A percentile compares a stretch with the other conserved stretches of the same genome.
These are phyloP conservation scores for Heteropelma amictum DNA, from an alignment of 2,888 invertebrate species.

Conservation along the genomic window DNA sequence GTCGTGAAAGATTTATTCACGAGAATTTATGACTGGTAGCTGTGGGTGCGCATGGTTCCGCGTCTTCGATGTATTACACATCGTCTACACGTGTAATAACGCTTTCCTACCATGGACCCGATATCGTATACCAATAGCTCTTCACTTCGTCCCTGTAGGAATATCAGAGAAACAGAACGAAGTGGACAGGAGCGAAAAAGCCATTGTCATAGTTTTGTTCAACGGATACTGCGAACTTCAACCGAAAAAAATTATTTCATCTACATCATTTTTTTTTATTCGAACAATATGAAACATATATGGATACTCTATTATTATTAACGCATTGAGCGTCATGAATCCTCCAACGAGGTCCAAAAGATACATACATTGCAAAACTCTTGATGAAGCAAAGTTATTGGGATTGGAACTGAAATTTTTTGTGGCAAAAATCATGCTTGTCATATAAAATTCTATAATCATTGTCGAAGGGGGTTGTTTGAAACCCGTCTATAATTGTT, in stretches of 20 bases:
- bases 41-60: slow-evolving; percentile 8
- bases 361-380: too few relatives aligned
- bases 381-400: too few relatives aligned
- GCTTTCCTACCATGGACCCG: slow-evolving; percentile 42
- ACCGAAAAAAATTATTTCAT: neutral
- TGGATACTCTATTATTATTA: too few relatives aligned
- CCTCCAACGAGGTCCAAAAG: too few relatives aligned
- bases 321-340: too few relatives aligned
- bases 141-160: neutral
- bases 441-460: too few relatives aligned
- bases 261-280: neutral
- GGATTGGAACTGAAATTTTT: too few relatives aligned
- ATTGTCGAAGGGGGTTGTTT: too few relatives aligned
- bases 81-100: slow-evolving; percentile 28
- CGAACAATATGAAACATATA: slow-evolving; percentile 19
- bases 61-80: slow-evolving; percentile 1
- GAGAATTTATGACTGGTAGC: slow-evolving; percentile 53
- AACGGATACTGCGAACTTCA: neutral
- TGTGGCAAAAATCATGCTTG: too few relatives aligned
- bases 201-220: neutral
- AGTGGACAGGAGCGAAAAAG: slow-evolving; percentile 4
- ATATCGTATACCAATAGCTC: slow-evolving; percentile 39
- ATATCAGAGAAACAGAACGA: slow-evolving; percentile 6
- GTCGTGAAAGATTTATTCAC: slow-evolving; percentile 54
- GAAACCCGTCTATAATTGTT: too few relatives aligned